Base-by-base conservation (phyloP, 2,888 invertebrate species). In the Oligia latruncula region DNA sequence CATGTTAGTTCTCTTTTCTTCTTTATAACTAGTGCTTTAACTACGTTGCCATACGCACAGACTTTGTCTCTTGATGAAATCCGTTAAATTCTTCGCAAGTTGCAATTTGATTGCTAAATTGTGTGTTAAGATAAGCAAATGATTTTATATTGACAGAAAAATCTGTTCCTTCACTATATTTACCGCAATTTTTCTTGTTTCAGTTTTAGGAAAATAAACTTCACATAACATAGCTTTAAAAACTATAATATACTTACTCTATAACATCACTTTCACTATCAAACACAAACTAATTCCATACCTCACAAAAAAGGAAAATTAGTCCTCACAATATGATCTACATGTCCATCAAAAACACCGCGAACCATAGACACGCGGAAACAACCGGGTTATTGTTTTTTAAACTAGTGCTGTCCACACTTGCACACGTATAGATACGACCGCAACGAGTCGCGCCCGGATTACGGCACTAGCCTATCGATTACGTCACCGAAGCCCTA, bases 401-500 rank as follows among this genome's bases (percentile, higher is more conserved):
- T 71, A 55, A 71, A 80, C 70, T 80, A 83, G 77, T 73, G 72
- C 64, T 76, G 82, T 80, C 58, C 52, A 80, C 83, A 78, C 82
- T 43, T 23, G 52, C 29, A 79, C 66, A 78, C 29, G 77, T 82
- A 83, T 82, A 86, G 71, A 58, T 71, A 82, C 75, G 81, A 88
- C 88, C 89, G 81, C 89, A 87, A 81, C 80, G 80, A 77, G 66
- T 76, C 55, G 67, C 74, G 87, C 70, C 87, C 72, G 88, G 89
- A 89, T 89, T 89, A 89, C 81, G 72, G 82, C 87, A 89, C 89
- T 87, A 88, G 85, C 82, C 83, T 90, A 90, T 90, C 90, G 85
- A 87, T 90, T 90, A 88, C 89, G 86, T 83, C 86, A 86, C 82
- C 79, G 89, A 90, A 89, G 89, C 90, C 90, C 90, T 88, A 90